Evolutionary conservation across 2,888 invertebrate genomes (phyloP), one percentile per base, ranked within the genome.

Genomic region (Aspidiotus destructor): DNA sequence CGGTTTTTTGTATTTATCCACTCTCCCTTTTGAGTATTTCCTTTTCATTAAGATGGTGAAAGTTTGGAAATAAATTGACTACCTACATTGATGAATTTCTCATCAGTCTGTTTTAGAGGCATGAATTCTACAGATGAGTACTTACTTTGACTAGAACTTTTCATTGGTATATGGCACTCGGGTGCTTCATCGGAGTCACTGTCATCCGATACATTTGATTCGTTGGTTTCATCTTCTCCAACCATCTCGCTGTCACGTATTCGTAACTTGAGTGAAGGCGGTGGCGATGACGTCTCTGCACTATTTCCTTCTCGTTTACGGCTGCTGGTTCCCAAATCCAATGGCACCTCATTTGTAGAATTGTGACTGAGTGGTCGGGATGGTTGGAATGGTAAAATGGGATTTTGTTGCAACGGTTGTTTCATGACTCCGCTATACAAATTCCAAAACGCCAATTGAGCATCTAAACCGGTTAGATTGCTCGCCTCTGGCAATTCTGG

Each of bases 131-230:
- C 28, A 28, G 28, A 28, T 28, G 28, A 28, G 28, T 28, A 10
- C 10, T 55, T 54, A 69, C 69, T 62, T 62, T 69, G 69, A 69
- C 69, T 69, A 69, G 69, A 69, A 62, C 62, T 69, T 48, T 60
- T 68, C 44, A 44, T 52, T 42, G 62, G 69, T 40, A 67, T 57
- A 58, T 28, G 44, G 52, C 41, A 44, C 10, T 60, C 67, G 41
- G 7, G 54, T 15, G 60, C 68, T 16, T 62, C 69, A 15, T 69
- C 55, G 13, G 69, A 69, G 28, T 69, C 69, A 44, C 69, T 69
- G 17, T 69, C 69, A 28, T 28, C 28, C 28, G 28, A 28, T 28
- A 28, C 28, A 28, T 28, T 28, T 7, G 69, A 54, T 41, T 62
- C 69, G 41, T 68, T 62, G 16, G 54, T 55, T 55, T 69, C 69